Evolutionary conservation across 1,140 invertebrate species (phyloP), one percentile per base, ranked within the genome.

Genomic region (Zaprionus gabonicus): DNA sequence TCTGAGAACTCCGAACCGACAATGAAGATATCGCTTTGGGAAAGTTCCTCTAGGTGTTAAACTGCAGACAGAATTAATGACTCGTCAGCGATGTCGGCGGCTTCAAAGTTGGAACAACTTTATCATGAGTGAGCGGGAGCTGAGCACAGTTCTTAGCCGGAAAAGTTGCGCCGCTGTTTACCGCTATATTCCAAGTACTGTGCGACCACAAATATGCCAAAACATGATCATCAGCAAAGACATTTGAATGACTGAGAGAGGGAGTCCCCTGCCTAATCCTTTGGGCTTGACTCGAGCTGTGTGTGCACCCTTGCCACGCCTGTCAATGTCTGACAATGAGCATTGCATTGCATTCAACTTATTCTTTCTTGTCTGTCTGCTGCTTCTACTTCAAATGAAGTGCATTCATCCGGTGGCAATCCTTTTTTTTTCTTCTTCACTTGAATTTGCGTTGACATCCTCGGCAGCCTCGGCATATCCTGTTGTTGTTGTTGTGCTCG

Each of bases 351-450:
- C 27, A 17, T 25, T 36, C 25, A 7, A 46, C 76, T 73, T 62
- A 49, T 70, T n/a, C 57, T 34, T 51, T 64, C 57, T 53, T 60
- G 53, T 59, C 57, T 64, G 31, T 9, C 31, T 60, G 67, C 38
- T 41, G 63, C 59, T 65, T 69, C 85, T 88, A 77, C 85, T 90
- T 90, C 85, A 90, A 85, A 76, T 85, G 86, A 90, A 90, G 85
- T 90, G 85, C 85, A 90, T 90, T 90, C 85, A 90, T 90, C 85
- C 85, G 82, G 67, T 80, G 80, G 82, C 85, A 90, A 90, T 90
- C 85, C 85, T 90, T 90, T 90, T 81, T 74, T 80, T 58, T 80
- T 58, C 28, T 62, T 44, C 36, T 46, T 88, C 84, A 88, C 84
- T 88, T 81, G 85, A 81, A 88, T 88, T 88, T 76, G 75, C 75